Percentiles rank a stretch among this genome's conserved stretches.
phyloP scores from a whole-genome alignment of 2,888 invertebrate species.

The Meiosimyza platycephala region DNA sequence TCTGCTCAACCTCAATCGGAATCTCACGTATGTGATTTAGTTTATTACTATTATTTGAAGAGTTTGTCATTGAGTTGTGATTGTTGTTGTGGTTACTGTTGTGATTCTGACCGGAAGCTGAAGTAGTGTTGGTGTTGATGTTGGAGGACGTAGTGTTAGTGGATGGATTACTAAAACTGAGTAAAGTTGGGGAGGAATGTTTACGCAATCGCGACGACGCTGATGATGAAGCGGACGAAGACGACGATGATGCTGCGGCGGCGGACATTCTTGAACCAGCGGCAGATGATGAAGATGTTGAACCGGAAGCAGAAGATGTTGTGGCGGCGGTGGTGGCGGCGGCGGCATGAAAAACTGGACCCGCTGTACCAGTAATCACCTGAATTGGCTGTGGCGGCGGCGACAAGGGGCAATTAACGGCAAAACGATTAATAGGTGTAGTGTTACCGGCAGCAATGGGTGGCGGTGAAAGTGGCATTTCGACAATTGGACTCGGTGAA shows the following conservation, averaged over 20 bases:
- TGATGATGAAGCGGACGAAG: constrained; percentile 47
- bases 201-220: constrained; percentile 55
- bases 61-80: constrained; percentile 39
- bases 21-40: constrained; percentile 63
- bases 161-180: constrained; percentile 23
- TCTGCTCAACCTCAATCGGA: constrained; percentile 66
- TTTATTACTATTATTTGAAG: constrained; percentile 48
- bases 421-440: constrained; percentile 51
- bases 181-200: constrained; percentile 43
- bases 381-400: constrained; percentile 62
- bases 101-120: constrained; percentile 36
- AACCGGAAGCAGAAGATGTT: constrained; percentile 32
- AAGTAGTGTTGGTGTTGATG: constrained; percentile 38
- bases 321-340: constrained; percentile 32
- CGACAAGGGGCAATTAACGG: constrained; percentile 53
- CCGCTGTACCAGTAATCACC: constrained; percentile 49
- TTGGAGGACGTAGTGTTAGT: constrained; percentile 45
- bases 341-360: constrained; percentile 38
- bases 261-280: constrained; percentile 48
- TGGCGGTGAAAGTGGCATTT: constrained; percentile 67
- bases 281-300: constrained; percentile 35
- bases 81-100: constrained; percentile 35
- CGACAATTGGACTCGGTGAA: constrained; percentile 67
- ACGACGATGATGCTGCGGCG: constrained; percentile 43
- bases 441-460: constrained; percentile 49